Evolutionary conservation across 1,140 invertebrate genomes (phyloP), one percentile per base, ranked within the genome.

Genomic region (Archegozetes longisetosus): DNA sequence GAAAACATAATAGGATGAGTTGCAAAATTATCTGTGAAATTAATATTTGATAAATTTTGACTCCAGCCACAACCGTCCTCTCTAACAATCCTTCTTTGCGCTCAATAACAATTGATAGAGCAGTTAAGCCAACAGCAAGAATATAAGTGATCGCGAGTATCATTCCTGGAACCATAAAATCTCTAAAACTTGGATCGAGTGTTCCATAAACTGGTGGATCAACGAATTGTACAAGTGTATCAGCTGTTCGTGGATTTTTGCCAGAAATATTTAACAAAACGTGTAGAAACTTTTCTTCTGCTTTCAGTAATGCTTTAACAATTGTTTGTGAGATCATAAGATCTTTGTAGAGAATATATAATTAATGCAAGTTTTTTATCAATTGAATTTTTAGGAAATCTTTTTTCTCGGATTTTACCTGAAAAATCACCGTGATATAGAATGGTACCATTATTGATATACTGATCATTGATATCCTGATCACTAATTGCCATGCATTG

Each of bases 141-240:
- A 94, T 94, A 76, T 92, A 95, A 1, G 91, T 86, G 68, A 94
- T 92, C 17, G 88, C 40, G 62, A 94, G 74, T 69, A 94, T 90
- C 58, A 94, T 85, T 64, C 90, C 91, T 46, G 91, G 90, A 27
- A 90, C 88, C 62, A 93, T 90, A 72, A 94, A 96, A 72, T 94
- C 86, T 1, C 87, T 91, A 69, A 93, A 94, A 70, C 29, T 27
- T 12, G 55, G 51, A 1, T 58, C 24, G 2, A 53, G 12, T 20
- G 29, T 20, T 3, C 61, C 61, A 24, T 62, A 62, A 17, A 62
- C 40, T 12, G 61, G 54, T 50, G 46, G 46, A 48, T 55, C n/a
- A n/a, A n/a, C n/a, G n/a, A 25, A 49, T 49, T 58, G 23, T 17
- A 58, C 20, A 9, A 58, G 20, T 9, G 55, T 17, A 22, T 49